phyloP scores from a whole-genome alignment of 53 echinoderm and acorn worm genomes.

The Temnopleurus reevesii region DNA sequence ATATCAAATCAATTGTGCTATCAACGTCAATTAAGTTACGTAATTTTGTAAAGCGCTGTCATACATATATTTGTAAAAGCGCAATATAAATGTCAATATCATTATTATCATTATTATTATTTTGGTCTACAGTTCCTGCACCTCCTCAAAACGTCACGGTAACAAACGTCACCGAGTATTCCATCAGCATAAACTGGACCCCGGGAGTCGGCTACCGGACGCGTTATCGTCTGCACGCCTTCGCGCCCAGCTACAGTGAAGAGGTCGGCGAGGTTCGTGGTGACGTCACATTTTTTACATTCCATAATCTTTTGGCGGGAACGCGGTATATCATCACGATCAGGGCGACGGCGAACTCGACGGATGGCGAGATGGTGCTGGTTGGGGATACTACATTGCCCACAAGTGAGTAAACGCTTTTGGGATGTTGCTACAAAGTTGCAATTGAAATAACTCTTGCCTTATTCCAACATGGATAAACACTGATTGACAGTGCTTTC shows the following conservation, averaged over 20 bases:
- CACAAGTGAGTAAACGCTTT: not conserved
- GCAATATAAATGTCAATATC: too few relatives aligned
- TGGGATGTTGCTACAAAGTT: not conserved
- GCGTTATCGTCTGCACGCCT: slow-evolving; percentile 19
- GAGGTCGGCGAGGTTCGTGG: slow-evolving; percentile 26
- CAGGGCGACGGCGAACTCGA: not conserved
- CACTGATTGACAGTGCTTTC: too few relatives aligned
- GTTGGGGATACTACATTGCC: slow-evolving; percentile 2
- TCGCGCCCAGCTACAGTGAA: not conserved
- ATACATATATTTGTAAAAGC: too few relatives aligned
- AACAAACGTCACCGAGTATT: slow-evolving; percentile 7
- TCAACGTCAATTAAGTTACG: too few relatives aligned
- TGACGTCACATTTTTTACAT: slow-evolving; percentile 40
- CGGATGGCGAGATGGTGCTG: not conserved
- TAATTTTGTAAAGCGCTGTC: too few relatives aligned
- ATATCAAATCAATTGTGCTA: too few relatives aligned
- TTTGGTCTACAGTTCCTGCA: not conserved
- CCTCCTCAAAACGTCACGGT: slow-evolving; percentile 39
- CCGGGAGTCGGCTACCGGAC: slow-evolving; percentile 38
- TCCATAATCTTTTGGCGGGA: slow-evolving; percentile 48
- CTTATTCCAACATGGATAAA: too few relatives aligned
- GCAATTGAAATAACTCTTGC: too few relatives aligned
- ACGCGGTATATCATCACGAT: slow-evolving; percentile 9
- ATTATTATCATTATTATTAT: not conserved
- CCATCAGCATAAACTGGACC: slow-evolving; percentile 37